A percentile compares a stretch with the other conserved stretches of the same genome.
phyloP scores from a whole-genome alignment of 2,797 vertebrate genomes.

The Molossus alvarezi region DNA sequence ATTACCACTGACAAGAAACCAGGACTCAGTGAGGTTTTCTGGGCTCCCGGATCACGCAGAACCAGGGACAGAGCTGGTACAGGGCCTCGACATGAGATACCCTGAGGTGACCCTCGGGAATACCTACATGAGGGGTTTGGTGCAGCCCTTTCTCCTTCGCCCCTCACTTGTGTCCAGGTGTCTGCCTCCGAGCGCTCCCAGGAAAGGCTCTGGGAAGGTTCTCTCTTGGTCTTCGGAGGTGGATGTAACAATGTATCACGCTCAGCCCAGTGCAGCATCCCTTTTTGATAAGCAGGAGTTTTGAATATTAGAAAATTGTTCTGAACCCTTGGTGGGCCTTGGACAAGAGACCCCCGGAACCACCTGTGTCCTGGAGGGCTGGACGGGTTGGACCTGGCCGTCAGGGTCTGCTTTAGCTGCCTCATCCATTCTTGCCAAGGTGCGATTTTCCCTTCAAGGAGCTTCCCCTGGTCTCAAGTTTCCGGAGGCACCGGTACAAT shows the following conservation, averaged over 20 bases:
- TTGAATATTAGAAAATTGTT: neutral
- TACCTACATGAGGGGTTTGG: fast-evolving
- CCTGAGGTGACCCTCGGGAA: neutral
- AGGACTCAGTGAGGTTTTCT: neutral
- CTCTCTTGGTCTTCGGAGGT: neutral
- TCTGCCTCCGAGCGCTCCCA: neutral
- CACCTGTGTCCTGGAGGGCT: neutral
- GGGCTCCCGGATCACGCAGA: neutral
- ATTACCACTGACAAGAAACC: neutral
- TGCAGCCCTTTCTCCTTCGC: neutral
- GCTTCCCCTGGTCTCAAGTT: conserved; percentile 84
- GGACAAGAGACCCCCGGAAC: neutral
- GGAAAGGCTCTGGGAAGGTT: neutral
- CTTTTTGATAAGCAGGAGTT: neutral
- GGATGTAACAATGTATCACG: fast-evolving
- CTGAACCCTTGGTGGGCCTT: neutral
- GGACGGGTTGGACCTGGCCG: neutral
- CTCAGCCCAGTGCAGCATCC: no score
- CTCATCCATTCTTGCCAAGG: conserved; percentile 79
- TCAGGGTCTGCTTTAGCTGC: neutral
- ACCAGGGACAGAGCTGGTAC: neutral
- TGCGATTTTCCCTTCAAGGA: conserved; percentile 77
- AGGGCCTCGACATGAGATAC: neutral
- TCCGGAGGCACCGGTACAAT: conserved; percentile 83
- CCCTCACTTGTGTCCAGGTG: neutral